These are phyloP conservation scores for Lepetodrilus schrolli DNA, from an alignment of 2,888 invertebrate genomes.

Conservation along the genomic window DNA sequence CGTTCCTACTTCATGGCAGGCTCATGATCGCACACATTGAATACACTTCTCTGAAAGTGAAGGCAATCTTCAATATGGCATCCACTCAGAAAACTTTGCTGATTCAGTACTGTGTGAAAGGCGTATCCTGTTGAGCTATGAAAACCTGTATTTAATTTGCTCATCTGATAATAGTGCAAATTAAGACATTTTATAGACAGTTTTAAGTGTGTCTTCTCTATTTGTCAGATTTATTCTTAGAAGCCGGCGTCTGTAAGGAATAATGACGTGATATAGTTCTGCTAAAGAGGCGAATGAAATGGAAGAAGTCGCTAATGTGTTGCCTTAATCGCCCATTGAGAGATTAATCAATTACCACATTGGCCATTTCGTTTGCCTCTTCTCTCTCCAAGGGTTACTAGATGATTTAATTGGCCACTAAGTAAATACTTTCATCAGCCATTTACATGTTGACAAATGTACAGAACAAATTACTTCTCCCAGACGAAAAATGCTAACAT, in stretches of 20 bases:
- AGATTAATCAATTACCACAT: neutral
- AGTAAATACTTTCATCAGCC: conserved; percentile 3
- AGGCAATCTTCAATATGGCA: too few species aligned
- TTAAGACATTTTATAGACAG: neutral
- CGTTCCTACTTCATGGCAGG: too few species aligned
- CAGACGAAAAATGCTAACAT: neutral
- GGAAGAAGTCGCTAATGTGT: neutral
- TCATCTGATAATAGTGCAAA: neutral
- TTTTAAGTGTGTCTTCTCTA: neutral
- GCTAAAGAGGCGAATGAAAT: neutral
- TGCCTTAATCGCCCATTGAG: neutral
- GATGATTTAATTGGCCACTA: conserved; percentile 14
- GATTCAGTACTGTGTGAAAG: too few species aligned
- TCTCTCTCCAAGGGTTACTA: neutral
- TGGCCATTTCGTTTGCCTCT: neutral
- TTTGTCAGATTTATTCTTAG: neutral
- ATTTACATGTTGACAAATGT: neutral
- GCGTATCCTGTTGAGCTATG: too few species aligned
- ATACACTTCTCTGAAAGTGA: too few species aligned
- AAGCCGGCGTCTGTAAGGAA: neutral
- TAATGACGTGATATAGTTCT: neutral
- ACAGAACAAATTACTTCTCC: neutral
- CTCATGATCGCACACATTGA: too few species aligned
- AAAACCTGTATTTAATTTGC: neutral
- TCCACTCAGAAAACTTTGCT: too few species aligned